These are phyloP conservation scores for Pristionchus exspectatus DNA, from an alignment of 2,888 invertebrate species.

Conservation along the genomic window DNA sequence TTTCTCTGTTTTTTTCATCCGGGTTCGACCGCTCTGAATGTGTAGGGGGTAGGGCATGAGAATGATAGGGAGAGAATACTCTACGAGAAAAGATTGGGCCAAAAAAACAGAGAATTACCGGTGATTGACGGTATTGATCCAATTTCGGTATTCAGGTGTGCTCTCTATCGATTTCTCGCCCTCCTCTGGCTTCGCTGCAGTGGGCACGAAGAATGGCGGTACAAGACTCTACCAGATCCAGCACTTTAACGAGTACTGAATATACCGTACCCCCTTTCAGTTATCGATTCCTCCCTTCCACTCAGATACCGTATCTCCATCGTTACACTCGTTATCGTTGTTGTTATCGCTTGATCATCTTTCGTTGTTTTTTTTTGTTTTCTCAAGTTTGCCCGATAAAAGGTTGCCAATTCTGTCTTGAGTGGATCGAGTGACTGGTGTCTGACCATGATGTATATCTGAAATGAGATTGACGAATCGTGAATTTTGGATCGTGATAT, in stretches of 20 bases:
- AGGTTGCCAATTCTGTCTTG: background rate
- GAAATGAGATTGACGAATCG: background rate
- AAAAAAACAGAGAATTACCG: too few relatives aligned
- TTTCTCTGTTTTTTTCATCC: too few relatives aligned
- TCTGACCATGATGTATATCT: conserved; percentile 33
- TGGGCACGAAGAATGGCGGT: conserved; percentile 31
- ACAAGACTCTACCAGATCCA: conserved; percentile 52
- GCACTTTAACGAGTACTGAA: conserved; percentile 52
- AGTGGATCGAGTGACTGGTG: background rate
- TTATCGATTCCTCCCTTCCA: background rate
- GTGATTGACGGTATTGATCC: background rate
- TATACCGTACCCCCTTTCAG: background rate
- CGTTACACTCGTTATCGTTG: conserved; percentile 23
- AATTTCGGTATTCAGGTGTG: conserved; percentile 13
- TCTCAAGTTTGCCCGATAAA: conserved; percentile 4
- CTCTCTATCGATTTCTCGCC: conserved; percentile 55
- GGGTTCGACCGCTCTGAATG: too few relatives aligned
- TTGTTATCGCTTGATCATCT: background rate
- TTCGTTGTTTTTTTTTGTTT: conserved; percentile 37
- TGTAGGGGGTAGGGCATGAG: too few relatives aligned
- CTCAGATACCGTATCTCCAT: background rate
- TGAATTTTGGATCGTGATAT: too few relatives aligned
- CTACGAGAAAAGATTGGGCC: too few relatives aligned
- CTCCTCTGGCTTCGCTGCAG: conserved; percentile 46
- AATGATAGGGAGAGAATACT: too few relatives aligned